phyloP scores from a whole-genome alignment of 2,797 vertebrate genomes.

The Sphenodon punctatus region DNA sequence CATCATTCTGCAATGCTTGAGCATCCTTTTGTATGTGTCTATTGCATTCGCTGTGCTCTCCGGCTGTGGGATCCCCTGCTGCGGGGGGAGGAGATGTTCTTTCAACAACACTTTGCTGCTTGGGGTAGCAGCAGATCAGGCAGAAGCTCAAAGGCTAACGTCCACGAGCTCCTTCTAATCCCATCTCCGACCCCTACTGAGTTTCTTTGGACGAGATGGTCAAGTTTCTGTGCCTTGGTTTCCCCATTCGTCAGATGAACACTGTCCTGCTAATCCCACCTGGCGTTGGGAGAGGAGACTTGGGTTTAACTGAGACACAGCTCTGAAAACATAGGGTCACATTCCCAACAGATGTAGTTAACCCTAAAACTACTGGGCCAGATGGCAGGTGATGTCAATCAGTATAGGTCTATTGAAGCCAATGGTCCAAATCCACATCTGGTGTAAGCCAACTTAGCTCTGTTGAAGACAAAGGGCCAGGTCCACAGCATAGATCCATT shows the following conservation, averaged over 20 bases:
- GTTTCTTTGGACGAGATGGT: not conserved
- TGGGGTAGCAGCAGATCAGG: not conserved
- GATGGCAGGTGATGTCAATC: too few relatives aligned
- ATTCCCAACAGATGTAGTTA: too few relatives aligned
- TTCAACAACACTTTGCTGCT: not conserved
- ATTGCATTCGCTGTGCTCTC: not conserved
- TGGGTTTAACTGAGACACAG: not conserved
- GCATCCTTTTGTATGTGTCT: slow-evolving; percentile 25
- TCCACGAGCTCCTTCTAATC: not conserved
- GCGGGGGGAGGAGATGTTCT: not conserved
- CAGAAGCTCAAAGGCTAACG: slow-evolving; percentile 15
- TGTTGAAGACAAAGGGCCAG: too few relatives aligned
- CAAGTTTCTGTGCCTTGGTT: not conserved
- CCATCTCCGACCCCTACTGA: not conserved
- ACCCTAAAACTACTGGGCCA: too few relatives aligned
- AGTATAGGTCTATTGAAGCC: too few relatives aligned
- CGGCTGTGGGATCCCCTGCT: not conserved
- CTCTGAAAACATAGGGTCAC: not conserved
- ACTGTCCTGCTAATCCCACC: not conserved
- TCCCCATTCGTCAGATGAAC: not conserved
- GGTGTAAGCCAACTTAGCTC: too few relatives aligned
- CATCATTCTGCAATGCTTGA: slow-evolving; percentile 6
- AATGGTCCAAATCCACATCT: too few relatives aligned
- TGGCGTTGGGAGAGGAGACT: not conserved
- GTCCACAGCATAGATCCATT: too few relatives aligned